A percentile compares a stretch with the other conserved stretches of the same genome.
These are phyloP conservation scores for Nymphalis polychloros DNA, from an alignment of 2,888 invertebrate genomes.

Conservation along the genomic window DNA sequence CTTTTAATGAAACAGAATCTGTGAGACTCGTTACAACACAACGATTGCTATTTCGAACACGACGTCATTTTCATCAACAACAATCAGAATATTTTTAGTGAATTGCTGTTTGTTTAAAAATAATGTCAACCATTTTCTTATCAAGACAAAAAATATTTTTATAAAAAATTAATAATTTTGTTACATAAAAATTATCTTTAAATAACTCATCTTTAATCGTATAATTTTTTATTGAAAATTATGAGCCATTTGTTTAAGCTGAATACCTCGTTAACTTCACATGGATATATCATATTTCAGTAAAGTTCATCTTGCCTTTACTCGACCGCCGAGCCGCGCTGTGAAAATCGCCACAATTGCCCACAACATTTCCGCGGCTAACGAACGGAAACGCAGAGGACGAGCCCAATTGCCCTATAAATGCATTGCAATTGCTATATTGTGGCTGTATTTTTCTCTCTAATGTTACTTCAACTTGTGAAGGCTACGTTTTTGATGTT, in stretches of 20 bases:
- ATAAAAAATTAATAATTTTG: no score
- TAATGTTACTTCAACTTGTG: constrained; percentile 1
- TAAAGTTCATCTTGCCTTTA: not conserved
- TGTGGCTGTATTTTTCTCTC: constrained; percentile 16
- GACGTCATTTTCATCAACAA: not conserved
- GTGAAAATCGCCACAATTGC: constrained; percentile 11
- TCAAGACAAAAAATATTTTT: no score
- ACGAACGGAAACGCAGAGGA: constrained; percentile 30
- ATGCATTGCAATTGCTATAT: constrained; percentile 24
- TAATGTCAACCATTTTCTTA: no score
- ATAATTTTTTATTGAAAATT: no score
- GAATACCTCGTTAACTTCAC: not conserved
- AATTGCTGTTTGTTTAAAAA: no score
- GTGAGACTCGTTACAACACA: constrained; percentile 60
- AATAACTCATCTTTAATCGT: no score
- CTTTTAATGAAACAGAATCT: constrained; percentile 80
- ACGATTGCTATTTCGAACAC: constrained; percentile 60
- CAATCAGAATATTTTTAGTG: no score
- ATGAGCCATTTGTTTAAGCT: no score
- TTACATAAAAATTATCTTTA: no score
- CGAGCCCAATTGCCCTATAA: constrained; percentile 27
- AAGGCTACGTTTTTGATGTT: constrained; percentile 5
- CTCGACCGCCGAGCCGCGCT: not conserved
- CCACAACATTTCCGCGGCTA: constrained; percentile 26
- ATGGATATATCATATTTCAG: not conserved